phyloP scores from a whole-genome alignment of 2,113 vertebrate genomes.

The Brienomyrus brachyistius region DNA sequence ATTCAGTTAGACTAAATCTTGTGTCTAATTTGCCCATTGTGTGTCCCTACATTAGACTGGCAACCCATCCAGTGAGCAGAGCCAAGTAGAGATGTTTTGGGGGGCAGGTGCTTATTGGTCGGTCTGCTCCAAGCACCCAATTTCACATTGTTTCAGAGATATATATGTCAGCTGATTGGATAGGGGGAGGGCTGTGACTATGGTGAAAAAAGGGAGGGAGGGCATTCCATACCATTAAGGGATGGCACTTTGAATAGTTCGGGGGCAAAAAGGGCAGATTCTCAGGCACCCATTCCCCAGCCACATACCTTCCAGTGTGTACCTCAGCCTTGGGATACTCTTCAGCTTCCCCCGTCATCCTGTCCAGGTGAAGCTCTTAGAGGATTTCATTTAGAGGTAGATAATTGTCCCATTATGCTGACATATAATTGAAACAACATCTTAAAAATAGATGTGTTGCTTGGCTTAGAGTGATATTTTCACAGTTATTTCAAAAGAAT shows the following conservation, averaged over 20 bases:
- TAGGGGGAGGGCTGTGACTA: not conserved
- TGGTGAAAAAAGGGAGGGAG: not conserved
- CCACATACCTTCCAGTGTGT: not conserved
- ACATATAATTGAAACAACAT: not conserved
- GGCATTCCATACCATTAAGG: not conserved
- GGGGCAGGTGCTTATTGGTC: not conserved
- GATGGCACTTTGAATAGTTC: not conserved
- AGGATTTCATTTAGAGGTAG: not conserved
- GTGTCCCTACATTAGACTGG: not conserved
- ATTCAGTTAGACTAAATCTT: not conserved
- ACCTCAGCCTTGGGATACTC: not conserved
- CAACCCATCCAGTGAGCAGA: not conserved
- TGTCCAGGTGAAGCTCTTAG: not conserved
- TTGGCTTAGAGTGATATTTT: not conserved
- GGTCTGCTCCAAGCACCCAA: not conserved
- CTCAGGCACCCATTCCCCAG: not conserved
- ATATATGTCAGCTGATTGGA: not conserved
- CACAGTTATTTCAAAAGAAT: not conserved
- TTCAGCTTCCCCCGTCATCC: not conserved
- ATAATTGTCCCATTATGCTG: not conserved
- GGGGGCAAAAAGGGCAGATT: not conserved
- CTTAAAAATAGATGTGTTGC: not conserved
- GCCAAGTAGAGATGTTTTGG: not conserved
- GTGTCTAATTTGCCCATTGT: not conserved
- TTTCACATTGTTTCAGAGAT: not conserved